These are phyloP conservation scores for Cephonodes hylas DNA, from an alignment of 2,888 invertebrate genomes.

Conservation along the genomic window DNA sequence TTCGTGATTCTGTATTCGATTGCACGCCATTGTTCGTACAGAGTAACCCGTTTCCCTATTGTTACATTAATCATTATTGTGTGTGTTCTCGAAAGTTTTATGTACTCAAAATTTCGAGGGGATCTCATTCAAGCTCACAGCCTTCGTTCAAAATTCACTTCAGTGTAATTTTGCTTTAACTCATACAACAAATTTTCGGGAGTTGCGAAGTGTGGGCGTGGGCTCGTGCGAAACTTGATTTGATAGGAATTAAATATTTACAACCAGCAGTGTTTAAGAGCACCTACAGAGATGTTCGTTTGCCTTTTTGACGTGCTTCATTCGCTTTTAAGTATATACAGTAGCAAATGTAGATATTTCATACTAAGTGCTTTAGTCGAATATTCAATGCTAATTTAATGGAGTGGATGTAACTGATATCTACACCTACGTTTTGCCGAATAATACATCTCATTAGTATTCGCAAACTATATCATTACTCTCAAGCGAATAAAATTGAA, in stretches of 20 bases:
- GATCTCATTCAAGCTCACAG: constrained; percentile 31
- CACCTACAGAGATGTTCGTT: background rate
- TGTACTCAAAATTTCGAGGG: constrained; percentile 23
- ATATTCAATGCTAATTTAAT: too few species aligned
- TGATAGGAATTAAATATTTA: constrained; percentile 9
- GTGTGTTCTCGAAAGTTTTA: constrained; percentile 19
- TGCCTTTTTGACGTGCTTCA: background rate
- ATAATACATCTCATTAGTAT: too few species aligned
- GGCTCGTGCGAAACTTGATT: constrained; percentile 5
- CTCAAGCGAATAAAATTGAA: too few species aligned
- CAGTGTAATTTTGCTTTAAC: constrained; percentile 11
- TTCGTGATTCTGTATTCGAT: too few species aligned
- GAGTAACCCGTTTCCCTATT: too few species aligned
- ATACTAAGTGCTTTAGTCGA: too few species aligned
- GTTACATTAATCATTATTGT: constrained; percentile 30
- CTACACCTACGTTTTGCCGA: too few species aligned
- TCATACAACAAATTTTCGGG: background rate
- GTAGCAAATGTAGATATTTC: too few species aligned
- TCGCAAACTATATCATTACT: too few species aligned
- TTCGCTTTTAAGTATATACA: too few species aligned
- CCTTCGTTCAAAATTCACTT: constrained; percentile 40
- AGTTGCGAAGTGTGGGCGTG: background rate
- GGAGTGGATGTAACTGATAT: too few species aligned
- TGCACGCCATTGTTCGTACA: too few species aligned
- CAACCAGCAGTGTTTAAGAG: background rate